phyloP scores from a whole-genome alignment of 2,113 vertebrate genomes.

The Acanthisitta chloris region DNA sequence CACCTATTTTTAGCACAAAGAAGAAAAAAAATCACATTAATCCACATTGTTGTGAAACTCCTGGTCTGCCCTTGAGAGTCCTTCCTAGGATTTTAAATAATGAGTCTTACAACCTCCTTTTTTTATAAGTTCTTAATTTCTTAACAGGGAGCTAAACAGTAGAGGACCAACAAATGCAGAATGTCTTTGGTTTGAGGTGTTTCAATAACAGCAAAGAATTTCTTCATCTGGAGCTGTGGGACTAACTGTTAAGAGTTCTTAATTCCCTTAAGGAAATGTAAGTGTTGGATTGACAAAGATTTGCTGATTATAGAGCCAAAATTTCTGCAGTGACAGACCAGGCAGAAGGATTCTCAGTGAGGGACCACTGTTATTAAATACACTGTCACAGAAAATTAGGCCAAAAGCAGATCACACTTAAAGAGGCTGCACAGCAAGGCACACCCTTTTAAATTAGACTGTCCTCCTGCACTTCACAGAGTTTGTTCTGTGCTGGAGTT shows the following conservation, averaged over 20 bases:
- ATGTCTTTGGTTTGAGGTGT: background rate
- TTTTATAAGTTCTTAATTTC: background rate
- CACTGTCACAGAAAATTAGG: slow-evolving; percentile 56
- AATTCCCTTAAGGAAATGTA: slow-evolving; percentile 13
- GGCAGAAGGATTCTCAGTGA: slow-evolving; percentile 60
- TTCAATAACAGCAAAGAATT: background rate
- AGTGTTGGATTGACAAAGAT: background rate
- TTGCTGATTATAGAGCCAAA: background rate
- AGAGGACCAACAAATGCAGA: background rate
- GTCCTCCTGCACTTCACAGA: background rate
- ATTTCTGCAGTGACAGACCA: slow-evolving; percentile 31
- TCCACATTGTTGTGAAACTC: slow-evolving; percentile 28
- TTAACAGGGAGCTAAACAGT: background rate
- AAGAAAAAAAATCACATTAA: background rate
- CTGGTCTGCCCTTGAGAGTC: slow-evolving; percentile 38
- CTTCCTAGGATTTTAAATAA: slow-evolving; percentile 5
- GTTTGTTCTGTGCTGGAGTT: slow-evolving; percentile 20
- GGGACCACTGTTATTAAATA: slow-evolving; percentile 52
- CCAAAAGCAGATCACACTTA: slow-evolving; percentile 33
- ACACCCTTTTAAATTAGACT: slow-evolving; percentile 39
- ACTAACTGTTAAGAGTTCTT: background rate
- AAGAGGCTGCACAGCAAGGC: slow-evolving; percentile 27
- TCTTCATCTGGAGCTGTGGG: background rate
- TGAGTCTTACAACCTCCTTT: background rate
- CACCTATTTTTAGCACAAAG: slow-evolving; percentile 27